Percentiles rank a stretch among this genome's conserved stretches.
phyloP scores from a whole-genome alignment of 2,797 vertebrate species.

The Odontamblyopus lacepedii region DNA sequence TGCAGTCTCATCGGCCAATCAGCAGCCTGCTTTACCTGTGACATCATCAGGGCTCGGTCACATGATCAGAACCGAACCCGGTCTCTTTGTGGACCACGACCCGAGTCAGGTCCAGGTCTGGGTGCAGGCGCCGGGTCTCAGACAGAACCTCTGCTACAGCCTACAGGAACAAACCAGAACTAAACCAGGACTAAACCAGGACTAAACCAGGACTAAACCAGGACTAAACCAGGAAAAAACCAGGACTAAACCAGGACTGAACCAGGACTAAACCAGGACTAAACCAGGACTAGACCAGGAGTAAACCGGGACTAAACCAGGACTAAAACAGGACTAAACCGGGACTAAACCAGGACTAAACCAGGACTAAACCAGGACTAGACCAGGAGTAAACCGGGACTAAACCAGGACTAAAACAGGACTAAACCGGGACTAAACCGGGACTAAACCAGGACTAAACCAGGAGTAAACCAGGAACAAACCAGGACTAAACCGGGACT shows the following conservation, averaged over 20 bases:
- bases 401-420: no score
- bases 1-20: slow-evolving; percentile 31
- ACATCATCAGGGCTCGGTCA: slow-evolving; percentile 60
- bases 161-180: slow-evolving; percentile 41
- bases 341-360: no score
- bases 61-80: slow-evolving; percentile 83
- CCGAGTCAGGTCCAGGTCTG: slow-evolving; percentile 94
- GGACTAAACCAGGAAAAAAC: neutral
- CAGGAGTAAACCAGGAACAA: neutral
- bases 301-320: no score
- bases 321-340: no score
- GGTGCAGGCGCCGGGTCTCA: slow-evolving; percentile 90
- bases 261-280: neutral
- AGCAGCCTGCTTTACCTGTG: slow-evolving; percentile 58
- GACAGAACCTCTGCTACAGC: slow-evolving; percentile 89
- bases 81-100: slow-evolving; percentile 95
- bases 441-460: no score
- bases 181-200: neutral
- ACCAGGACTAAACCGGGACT: neutral
- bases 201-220: neutral
- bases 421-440: neutral
- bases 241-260: neutral
- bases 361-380: no score
- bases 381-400: no score
- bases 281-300: neutral